Evolutionary conservation across 2,888 invertebrate species (phyloP), one percentile per base, ranked within the genome.

Genomic region (Coenonympha arcania): DNA sequence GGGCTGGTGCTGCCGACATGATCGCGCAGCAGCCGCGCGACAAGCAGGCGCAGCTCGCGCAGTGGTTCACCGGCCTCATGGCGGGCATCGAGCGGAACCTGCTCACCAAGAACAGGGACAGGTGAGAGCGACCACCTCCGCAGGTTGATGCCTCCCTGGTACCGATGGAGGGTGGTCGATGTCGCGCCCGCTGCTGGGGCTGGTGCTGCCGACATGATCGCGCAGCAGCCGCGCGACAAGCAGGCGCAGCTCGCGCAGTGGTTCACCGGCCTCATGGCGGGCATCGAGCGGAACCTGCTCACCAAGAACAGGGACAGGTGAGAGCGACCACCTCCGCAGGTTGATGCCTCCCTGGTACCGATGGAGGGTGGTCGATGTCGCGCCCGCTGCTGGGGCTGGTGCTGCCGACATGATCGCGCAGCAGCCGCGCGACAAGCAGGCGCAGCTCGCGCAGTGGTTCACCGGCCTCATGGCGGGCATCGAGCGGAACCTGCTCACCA

Each of bases 401-500:
- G 64, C 89, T 99, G 45, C 92, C 64, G 94, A 92, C 74, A 93
- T 98, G 66, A 93, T 98, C 53, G 89, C 93, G 60, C 92, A 92
- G 70, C 97, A 98, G 79, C 94, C 96, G 36, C 88, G 93, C 11
- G 97, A 97, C 65, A 96, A 96, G 72, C 96, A 96, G 76, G 89
- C 91, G 54, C 92, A 94, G 52, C 94, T 98, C 90, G 95, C 94
- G 39, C 93, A 93, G 73, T 97, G 96, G 93, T 98, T 99, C 87
- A 93, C 94, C 66, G 94, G 92, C 66, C 90, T 99, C 30, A 99
- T 99, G 99, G 93, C 94, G 55, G 96, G 96, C 22, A 95, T 99
- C 60, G 98, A 99, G 81, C 90, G 96, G 61, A 98, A 97, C 83
- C 89, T 99, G 66, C 91, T 96, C 57, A 95, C 95, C 53, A 98